Percentiles rank a stretch among this genome's conserved stretches.
These are phyloP conservation scores for Chondrilla cf. caribensis DNA, from an alignment of 37 sponge, comb jelly and placozoan species.

Conservation along the genomic window DNA sequence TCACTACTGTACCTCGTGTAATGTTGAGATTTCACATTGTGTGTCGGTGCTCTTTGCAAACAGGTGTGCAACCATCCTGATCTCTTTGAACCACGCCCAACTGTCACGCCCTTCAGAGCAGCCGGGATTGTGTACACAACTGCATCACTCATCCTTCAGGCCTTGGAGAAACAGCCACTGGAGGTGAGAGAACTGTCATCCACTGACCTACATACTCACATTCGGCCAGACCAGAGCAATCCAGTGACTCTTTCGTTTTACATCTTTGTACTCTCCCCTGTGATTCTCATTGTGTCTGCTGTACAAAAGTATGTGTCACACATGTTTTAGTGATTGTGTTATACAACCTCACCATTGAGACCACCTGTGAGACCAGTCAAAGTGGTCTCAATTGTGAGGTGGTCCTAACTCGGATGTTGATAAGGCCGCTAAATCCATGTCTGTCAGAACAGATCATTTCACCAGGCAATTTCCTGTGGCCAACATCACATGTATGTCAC, in stretches of 20 bases:
- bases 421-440: conserved; percentile 43
- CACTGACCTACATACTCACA: background rate
- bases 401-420: too few species aligned
- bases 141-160: conserved; percentile 59
- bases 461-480: conserved; percentile 45
- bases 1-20: too few species aligned
- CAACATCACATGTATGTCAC: background rate
- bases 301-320: too few species aligned
- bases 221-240: background rate
- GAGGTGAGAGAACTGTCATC: conserved; percentile 36
- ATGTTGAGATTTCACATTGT: too few species aligned
- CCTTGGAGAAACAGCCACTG: conserved; percentile 54
- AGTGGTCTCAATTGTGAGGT: too few species aligned
- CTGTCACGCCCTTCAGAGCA: conserved; percentile 70
- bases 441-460: background rate
- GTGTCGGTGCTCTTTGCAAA: background rate
- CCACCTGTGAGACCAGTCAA: too few species aligned
- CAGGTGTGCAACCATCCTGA: conserved; percentile 99
- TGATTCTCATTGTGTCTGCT: too few species aligned
- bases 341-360: too few species aligned
- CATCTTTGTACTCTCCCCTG: background rate
- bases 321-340: too few species aligned
- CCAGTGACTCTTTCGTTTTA: background rate
- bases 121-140: conserved; percentile 63
- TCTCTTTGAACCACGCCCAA: conserved; percentile 92